These are phyloP conservation scores for Lepidocyrtinus sp. DNA, from an alignment of 2,888 invertebrate genomes.

Conservation along the genomic window DNA sequence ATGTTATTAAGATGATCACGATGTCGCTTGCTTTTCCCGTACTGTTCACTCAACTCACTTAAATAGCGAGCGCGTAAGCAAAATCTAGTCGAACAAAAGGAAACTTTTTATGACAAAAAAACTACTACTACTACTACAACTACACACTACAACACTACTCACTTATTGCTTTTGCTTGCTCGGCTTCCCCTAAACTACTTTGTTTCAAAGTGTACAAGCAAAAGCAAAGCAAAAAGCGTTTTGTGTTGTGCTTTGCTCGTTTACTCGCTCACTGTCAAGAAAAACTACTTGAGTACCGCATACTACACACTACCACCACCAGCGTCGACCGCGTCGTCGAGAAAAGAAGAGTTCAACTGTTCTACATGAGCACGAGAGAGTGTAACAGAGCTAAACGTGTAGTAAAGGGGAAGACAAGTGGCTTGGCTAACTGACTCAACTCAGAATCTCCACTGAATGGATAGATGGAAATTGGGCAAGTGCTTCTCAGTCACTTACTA, in stretches of 20 bases:
- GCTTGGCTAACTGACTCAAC: constrained; percentile 34
- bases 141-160: not conserved
- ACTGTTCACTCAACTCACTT: constrained; percentile 52
- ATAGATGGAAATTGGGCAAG: constrained; percentile 47
- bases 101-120: constrained; percentile 14
- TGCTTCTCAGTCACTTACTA: constrained; percentile 62
- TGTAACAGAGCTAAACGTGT: constrained; percentile 16
- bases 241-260: not conserved
- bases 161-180: not conserved
- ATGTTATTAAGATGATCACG: constrained; percentile 34
- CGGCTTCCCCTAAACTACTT: not conserved
- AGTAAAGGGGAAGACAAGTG: constrained; percentile 49
- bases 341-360: constrained; percentile 45
- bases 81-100: constrained; percentile 20
- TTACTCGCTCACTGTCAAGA: constrained; percentile 34
- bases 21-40: constrained; percentile 39
- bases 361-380: constrained; percentile 32
- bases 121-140: constrained; percentile 1
- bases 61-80: constrained; percentile 25
- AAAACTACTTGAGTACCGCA: constrained; percentile 21
- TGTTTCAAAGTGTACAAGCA: not conserved
- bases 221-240: not conserved
- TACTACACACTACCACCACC: not conserved
- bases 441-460: not conserved
- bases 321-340: constrained; percentile 15